A percentile compares a stretch with the other conserved stretches of the same genome.
Evolutionary conservation across 2,797 vertebrate genomes (phyloP).

Genomic region (Lagorchestes hirsutus): DNA sequence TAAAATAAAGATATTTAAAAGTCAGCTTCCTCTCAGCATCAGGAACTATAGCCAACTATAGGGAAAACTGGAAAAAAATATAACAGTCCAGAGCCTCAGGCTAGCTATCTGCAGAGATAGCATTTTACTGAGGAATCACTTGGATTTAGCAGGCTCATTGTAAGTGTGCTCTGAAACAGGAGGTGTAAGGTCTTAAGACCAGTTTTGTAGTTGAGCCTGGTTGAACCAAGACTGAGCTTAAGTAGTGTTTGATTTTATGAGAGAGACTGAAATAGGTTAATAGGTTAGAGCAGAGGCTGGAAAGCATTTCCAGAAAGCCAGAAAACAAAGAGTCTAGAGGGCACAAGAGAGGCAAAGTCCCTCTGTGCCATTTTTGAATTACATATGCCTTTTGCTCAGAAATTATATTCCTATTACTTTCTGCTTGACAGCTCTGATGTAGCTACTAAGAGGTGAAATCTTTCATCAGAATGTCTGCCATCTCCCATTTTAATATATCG

Average conservation of each 20-base stretch:
- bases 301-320: background rate
- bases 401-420: rapidly evolving
- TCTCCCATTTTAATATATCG: background rate
- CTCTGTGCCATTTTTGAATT: background rate
- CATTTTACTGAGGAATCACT: background rate
- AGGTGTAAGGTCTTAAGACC: background rate
- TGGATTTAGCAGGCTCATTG: background rate
- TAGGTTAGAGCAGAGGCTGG: background rate
- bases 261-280: rapidly evolving
- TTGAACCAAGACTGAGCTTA: background rate
- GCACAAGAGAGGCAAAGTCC: too few relatives aligned
- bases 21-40: too few relatives aligned
- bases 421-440: background rate
- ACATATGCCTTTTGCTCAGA: background rate
- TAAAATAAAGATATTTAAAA: background rate
- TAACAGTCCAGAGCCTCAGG: background rate
- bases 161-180: background rate
- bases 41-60: background rate
- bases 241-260: background rate
- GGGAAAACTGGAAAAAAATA: background rate
- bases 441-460: background rate
- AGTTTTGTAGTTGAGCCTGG: background rate
- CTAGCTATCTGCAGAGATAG: background rate
- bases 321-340: background rate
- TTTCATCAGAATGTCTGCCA: background rate